These are phyloP conservation scores for Neoitamus cyanurus DNA, from an alignment of 2,888 invertebrate species.

Conservation along the genomic window DNA sequence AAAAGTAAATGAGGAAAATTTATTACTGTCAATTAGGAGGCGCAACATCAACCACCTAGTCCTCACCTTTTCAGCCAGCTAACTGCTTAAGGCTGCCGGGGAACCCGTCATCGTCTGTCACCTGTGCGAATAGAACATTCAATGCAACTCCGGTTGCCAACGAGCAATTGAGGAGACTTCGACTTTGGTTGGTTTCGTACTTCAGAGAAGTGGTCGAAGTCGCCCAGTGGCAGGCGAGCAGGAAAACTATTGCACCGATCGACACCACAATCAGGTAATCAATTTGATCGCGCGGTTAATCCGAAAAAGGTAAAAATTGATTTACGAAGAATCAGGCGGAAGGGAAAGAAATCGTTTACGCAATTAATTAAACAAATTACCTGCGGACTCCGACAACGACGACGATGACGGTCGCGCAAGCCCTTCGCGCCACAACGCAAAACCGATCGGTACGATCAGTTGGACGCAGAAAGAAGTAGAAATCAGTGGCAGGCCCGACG, in stretches of 20 bases:
- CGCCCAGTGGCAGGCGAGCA: constrained; percentile 24
- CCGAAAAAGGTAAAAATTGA: constrained; percentile 53
- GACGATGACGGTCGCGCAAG: neutral
- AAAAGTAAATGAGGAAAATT: constrained; percentile 45
- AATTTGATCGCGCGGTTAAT: constrained; percentile 43
- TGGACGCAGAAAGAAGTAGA: neutral
- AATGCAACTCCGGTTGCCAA: constrained; percentile 7
- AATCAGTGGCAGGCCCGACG: neutral
- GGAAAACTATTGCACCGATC: constrained; percentile 44
- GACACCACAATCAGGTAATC: constrained; percentile 51
- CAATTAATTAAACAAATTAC: constrained; percentile 57
- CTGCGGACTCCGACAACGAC: constrained; percentile 27
- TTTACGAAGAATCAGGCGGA: constrained; percentile 49
- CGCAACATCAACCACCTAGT: constrained; percentile 34
- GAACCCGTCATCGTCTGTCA: constrained; percentile 39
- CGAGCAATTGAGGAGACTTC: neutral
- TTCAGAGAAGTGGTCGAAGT: neutral
- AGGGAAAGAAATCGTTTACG: constrained; percentile 53
- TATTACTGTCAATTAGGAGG: constrained; percentile 47
- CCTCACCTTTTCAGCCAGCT: neutral
- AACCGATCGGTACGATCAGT: neutral
- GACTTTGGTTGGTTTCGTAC: neutral
- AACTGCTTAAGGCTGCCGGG: neutral
- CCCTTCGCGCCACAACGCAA: neutral
- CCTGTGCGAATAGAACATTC: constrained; percentile 8